Conservation (phyloP, 2,113 vertebrate species). For the Oncorhynchus nerka region DNA sequence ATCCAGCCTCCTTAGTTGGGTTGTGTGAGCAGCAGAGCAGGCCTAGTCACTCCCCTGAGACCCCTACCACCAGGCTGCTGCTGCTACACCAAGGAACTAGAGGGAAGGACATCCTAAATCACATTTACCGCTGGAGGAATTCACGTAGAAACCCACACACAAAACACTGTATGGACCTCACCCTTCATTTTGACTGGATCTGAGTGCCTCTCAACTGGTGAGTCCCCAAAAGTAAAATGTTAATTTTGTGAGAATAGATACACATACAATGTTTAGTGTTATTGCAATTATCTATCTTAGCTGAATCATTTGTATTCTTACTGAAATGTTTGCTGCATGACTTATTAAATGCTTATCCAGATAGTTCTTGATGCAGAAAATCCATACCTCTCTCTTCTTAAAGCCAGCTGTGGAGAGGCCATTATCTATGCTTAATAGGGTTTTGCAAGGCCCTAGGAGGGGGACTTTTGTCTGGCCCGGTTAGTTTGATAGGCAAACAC, state of each 20-base stretch:
- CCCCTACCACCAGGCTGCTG: constrained; percentile 13
- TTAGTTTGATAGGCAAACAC: constrained; percentile 42
- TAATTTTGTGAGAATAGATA: constrained; percentile 41
- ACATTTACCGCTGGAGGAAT: no score
- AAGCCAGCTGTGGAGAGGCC: constrained; percentile 21
- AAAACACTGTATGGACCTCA: constrained; percentile 28
- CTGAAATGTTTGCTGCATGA: constrained; percentile 35
- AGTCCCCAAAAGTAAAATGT: constrained; percentile 39
- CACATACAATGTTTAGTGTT: constrained; percentile 42
- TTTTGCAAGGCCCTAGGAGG: constrained; percentile 44
- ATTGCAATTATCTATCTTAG: constrained; percentile 28
- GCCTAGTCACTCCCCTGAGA: constrained; percentile 13
- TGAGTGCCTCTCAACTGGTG: constrained; percentile 44
- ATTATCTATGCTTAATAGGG: constrained; percentile 37
- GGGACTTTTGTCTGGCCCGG: constrained; percentile 43
- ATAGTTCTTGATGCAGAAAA: constrained; percentile 52
- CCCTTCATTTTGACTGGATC: constrained; percentile 17
- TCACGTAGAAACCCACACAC: no score
- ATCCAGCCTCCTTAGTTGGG: constrained; percentile 33
- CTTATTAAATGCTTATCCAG: constrained; percentile 52
- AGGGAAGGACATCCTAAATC: constrained; percentile 16
- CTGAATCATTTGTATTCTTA: constrained; percentile 47
- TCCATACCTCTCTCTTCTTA: constrained; percentile 43
- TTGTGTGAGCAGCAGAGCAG: constrained; percentile 35
- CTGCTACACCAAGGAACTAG: neutral